Conservation (phyloP, 2,888 invertebrate species). For the Chaetogeoica ovagalla region DNA sequence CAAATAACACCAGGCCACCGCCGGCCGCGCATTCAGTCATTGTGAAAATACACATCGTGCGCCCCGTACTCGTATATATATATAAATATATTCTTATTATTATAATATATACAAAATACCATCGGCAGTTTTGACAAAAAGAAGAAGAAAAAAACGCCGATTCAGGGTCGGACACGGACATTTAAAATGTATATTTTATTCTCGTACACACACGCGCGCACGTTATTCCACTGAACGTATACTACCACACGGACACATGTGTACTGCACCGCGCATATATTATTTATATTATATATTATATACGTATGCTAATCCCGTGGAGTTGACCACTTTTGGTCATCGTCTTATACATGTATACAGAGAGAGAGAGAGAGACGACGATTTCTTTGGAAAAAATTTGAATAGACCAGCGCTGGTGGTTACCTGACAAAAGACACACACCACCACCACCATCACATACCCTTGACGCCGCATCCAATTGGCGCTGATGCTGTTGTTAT, state of each 20-base stretch:
- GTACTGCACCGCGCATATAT: conserved; percentile 22
- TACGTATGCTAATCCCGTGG: conserved; percentile 46
- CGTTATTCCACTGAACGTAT: conserved; percentile 26
- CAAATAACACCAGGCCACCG: conserved; percentile 51
- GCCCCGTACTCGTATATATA: too few species aligned
- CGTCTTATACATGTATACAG: background rate
- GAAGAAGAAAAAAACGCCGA: conserved; percentile 27
- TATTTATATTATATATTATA: conserved; percentile 16
- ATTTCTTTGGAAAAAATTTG: conserved; percentile 50
- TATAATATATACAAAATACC: conserved; percentile 35
- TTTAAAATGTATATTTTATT: conserved; percentile 51
- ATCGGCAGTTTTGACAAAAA: conserved; percentile 34
- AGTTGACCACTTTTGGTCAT: conserved; percentile 43
- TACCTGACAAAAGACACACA: conserved; percentile 19
- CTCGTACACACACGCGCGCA: background rate
- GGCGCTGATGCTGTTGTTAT: background rate
- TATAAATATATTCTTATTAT: too few species aligned
- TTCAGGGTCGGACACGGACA: conserved; percentile 49
- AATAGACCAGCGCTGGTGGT: conserved; percentile 19
- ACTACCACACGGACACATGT: too few species aligned
- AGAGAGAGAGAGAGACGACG: conserved; percentile 8
- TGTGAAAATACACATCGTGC: conserved; percentile 18
- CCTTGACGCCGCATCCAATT: conserved; percentile 30
- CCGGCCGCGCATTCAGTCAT: conserved; percentile 22
- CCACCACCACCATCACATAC: background rate